Evolutionary conservation across 1,140 invertebrate genomes (phyloP), one percentile per base, ranked within the genome.

Genomic region (Calephelis virginiensis): DNA sequence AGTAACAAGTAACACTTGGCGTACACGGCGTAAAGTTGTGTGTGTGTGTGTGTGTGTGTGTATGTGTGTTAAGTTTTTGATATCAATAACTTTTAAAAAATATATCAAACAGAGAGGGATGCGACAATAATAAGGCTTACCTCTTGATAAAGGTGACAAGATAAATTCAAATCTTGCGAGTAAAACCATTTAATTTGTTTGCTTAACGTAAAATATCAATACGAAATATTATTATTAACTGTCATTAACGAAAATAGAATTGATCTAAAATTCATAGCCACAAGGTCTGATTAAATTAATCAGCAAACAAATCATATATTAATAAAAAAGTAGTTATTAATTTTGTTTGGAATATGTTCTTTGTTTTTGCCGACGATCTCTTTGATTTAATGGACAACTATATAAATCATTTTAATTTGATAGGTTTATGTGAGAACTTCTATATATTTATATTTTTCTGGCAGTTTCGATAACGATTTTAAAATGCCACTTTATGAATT

Each of bases 341-440:
- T 11, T 53, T 53, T 6, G 8, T 53, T 28, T 28, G 14, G 11
- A 28, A 10, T 14, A 53, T 13, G 50, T 53, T 53, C 28, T 28
- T 50, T 14, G 49, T 13, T 50, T 50, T 53, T 53, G 50, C 50
- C 50, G 50, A 53, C 50, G 28, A 11, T 14, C 49, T 11, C 9
- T 53, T 53, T 28, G 28, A 53, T 53, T 53, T 13, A 28, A 17
- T 53, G 50, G 17, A 13, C 28, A 14, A 50, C 13, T 50, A 50
- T 7, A 50, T 50, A 10, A 14, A 14, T 50, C 13, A 50, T 50
- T 50, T 50, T 14, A 50, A 50, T 14, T 12, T 49, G 48, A 49
- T 49, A n/a, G 6, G 48, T 49, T 49, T 49, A 49, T 49, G 49
- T 50, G 49, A 14, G 49, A 50, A 50, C 49, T 50, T 50, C 14